Evolutionary conservation across 2,113 vertebrate species (phyloP).

Genomic region (Neolamprologus brichardi): DNA sequence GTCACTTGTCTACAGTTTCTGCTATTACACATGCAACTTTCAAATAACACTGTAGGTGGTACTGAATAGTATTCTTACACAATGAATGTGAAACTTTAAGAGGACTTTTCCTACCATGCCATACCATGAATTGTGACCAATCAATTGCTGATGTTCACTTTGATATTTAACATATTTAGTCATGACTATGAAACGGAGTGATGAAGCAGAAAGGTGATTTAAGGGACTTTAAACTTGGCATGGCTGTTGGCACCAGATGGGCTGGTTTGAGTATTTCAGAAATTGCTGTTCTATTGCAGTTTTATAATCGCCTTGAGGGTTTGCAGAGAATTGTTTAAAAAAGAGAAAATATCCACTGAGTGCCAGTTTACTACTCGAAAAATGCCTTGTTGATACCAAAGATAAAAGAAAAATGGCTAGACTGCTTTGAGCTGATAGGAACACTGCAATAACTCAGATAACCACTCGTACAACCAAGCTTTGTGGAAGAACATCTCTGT

Average conservation of each 20-base stretch:
- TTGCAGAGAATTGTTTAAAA: background rate
- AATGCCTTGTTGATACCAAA: background rate
- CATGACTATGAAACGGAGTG: background rate
- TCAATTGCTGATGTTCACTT: background rate
- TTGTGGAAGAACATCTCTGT: background rate
- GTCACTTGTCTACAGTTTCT: background rate
- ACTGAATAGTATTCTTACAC: background rate
- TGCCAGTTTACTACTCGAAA: background rate
- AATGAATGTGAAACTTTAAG: background rate
- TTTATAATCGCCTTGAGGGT: background rate
- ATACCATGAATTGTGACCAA: background rate
- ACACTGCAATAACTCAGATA: background rate
- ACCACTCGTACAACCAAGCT: background rate
- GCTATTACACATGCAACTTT: background rate
- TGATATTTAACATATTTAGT: background rate
- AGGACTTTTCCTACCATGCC: background rate
- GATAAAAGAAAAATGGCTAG: background rate
- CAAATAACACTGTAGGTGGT: background rate
- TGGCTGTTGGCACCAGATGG: background rate
- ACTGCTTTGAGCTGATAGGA: background rate
- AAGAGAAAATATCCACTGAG: background rate
- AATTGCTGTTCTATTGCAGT: background rate
- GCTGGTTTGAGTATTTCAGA: background rate
- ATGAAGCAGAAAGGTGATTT: background rate
- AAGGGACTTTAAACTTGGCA: background rate